Conservation (phyloP, 2,113 vertebrate genomes). For the Lates calcarifer region DNA sequence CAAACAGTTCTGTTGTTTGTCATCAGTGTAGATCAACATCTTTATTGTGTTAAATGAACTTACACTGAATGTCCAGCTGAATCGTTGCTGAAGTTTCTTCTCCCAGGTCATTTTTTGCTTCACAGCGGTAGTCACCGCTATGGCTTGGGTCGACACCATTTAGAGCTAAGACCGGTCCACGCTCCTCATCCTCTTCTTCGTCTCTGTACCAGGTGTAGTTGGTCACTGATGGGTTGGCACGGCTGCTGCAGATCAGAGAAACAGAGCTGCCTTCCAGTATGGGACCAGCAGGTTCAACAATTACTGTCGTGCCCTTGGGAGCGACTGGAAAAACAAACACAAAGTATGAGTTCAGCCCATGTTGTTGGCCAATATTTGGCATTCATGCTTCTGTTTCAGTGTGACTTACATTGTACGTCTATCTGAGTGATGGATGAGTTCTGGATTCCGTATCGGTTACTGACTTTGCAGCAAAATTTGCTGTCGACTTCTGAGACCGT, state of each 20-base stretch:
- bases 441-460: slow-evolving; percentile 67
- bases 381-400: neutral
- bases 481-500: slow-evolving; percentile 45
- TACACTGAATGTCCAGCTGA: slow-evolving; percentile 74
- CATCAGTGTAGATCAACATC: slow-evolving; percentile 18
- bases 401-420: slow-evolving; percentile 71
- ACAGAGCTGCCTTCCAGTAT: slow-evolving; percentile 69
- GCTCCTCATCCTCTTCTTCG: slow-evolving; percentile 35
- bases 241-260: slow-evolving; percentile 72
- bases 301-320: slow-evolving; percentile 71
- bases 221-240: slow-evolving; percentile 75
- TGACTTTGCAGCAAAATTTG: slow-evolving; percentile 65
- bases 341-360: neutral
- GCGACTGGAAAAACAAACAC: slow-evolving; percentile 61
- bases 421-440: slow-evolving; percentile 68
- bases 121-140: slow-evolving; percentile 68
- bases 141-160: slow-evolving; percentile 16
- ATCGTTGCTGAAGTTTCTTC: slow-evolving; percentile 40
- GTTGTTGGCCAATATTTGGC: neutral
- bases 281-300: slow-evolving; percentile 35
- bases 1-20: slow-evolving; percentile 27
- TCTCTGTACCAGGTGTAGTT: slow-evolving; percentile 80
- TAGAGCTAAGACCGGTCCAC: slow-evolving; percentile 30
- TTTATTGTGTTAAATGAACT: slow-evolving; percentile 52
- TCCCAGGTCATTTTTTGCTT: slow-evolving; percentile 64